Percentiles rank a stretch among this genome's conserved stretches.
phyloP scores from a whole-genome alignment of 92 coral and sea anemone species.

The Umimayanthus chanpuru region DNA sequence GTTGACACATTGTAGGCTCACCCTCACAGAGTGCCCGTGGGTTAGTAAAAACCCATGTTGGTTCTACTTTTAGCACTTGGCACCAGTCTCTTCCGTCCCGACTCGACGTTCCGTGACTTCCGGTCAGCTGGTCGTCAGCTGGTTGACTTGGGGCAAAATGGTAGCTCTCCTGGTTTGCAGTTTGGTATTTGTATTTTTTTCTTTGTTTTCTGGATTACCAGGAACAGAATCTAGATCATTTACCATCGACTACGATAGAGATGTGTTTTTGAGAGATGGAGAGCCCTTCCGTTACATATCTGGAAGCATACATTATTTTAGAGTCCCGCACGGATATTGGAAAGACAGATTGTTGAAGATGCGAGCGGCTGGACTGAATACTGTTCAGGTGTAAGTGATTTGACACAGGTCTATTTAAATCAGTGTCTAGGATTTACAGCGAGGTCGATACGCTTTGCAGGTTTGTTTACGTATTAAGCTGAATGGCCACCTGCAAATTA shows the following conservation, averaged over 20 bases:
- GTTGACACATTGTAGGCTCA: too few species aligned
- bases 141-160: not conserved
- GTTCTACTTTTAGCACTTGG: constrained; percentile 13
- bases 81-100: constrained; percentile 3
- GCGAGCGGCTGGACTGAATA: constrained; percentile 80
- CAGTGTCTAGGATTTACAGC: not conserved
- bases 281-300: constrained; percentile 86
- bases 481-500: constrained; percentile 3
- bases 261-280: constrained; percentile 86
- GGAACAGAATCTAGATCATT: constrained; percentile 60
- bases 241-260: constrained; percentile 78
- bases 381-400: constrained; percentile 77
- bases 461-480: not conserved
- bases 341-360: constrained; percentile 76
- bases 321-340: constrained; percentile 83
- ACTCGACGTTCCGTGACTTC: constrained; percentile 3
- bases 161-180: not conserved
- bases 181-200: constrained; percentile 3
- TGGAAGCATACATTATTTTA: constrained; percentile 82
- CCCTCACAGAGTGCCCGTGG: too few species aligned
- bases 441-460: not conserved
- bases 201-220: constrained; percentile 31
- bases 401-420: not conserved
- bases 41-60: too few species aligned
- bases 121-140: not conserved